Base-by-base conservation (phyloP, 2,888 invertebrate genomes). In the Melieria picta region DNA sequence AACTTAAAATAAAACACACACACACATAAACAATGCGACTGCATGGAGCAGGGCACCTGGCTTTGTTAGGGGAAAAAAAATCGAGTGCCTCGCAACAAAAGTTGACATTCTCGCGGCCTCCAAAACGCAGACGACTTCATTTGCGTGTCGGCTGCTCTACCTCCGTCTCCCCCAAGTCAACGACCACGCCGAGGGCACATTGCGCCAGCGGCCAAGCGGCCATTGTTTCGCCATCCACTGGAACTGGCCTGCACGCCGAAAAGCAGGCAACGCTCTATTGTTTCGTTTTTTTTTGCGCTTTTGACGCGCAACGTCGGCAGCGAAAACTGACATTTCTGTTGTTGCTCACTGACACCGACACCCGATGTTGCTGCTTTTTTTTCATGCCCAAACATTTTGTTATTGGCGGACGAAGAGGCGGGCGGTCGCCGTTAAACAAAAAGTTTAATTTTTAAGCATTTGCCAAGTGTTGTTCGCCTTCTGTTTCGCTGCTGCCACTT, bases 311-410 rank as follows among this genome's bases (percentile, higher is more conserved):
- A 61, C 60, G 50, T 30, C 30, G 61, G 62, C 57, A 66, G 63
- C 55, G 65, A 58, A 65, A 69, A 64, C 65, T 69, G 72, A 56
- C 72, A 72, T 52, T 65, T 62, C 7, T 56, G 60, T 48, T 57
- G 46, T 57, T 13, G 16, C 55, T 30, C 30, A 30, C 30, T 50
- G 62, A 66, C 60, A 66, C 30, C 63, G 57, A 63, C 65, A 65
- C 57, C 16, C 69, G 52, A 62, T 62, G 69, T 69, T 61, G 61
- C 13, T 10, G 45, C 42, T 56, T 57, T 57, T 55, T 62, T 69
- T 63, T 47, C 46, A 56, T 47, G 46, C 16, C 46, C 9, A 16
- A 60, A 16, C 46, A 57, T 50, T 30, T 43, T 63, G 9, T 63
- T 4, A 48, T 47, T 30, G 30, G 30, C n/a, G 0, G 3, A 13